Evolutionary conservation across 2,797 vertebrate species (phyloP), one percentile per base, ranked within the genome.

Genomic region (Urophycis tenuis): DNA sequence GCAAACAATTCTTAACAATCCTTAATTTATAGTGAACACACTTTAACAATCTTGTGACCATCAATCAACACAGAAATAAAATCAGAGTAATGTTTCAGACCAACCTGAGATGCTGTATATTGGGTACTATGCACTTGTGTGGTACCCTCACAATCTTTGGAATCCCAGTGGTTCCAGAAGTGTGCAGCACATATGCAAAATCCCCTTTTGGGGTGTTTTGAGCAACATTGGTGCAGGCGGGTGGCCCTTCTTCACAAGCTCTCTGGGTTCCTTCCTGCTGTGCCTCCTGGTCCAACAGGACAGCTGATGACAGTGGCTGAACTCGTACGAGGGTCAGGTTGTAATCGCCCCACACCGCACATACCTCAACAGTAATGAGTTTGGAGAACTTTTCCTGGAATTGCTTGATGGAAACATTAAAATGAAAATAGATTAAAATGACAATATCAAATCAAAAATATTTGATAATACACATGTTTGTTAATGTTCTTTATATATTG

Each of bases 71-170:
- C 31, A 71, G 12, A 71, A 15, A 71, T 14, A 71, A 1, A 32
- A 22, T 5, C 69, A 32, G 29, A 70, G 25, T 11, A 17, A 35
- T 36, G 25, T 25, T 36, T 60, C 39, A 81, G 60, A 90, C 93
- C 89, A 86, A 96, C 98, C 91, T 93, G 73, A 99, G 93, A 85
- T 98, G 94, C 32, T 92, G 88, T 81, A 99, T 93, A 82, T 99
- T 99, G 74, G 96, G 95, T 39, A 96, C 83, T 60, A 99, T 96
- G 74, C 97, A 99, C 71, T 83, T 85, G 78, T 99, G 97, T 74
- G 96, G 97, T 12, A 99, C 97, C 89, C 92, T 92, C 73, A 99
- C 97, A 76, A 93, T 93, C 91, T 95, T 99, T 7, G 97, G 97
- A 3, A 80, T 78, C 3, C 97, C 96, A 0, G 97, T 99, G 9